phyloP scores from a whole-genome alignment of 2,113 vertebrate genomes.

The Pungitius pungitius region DNA sequence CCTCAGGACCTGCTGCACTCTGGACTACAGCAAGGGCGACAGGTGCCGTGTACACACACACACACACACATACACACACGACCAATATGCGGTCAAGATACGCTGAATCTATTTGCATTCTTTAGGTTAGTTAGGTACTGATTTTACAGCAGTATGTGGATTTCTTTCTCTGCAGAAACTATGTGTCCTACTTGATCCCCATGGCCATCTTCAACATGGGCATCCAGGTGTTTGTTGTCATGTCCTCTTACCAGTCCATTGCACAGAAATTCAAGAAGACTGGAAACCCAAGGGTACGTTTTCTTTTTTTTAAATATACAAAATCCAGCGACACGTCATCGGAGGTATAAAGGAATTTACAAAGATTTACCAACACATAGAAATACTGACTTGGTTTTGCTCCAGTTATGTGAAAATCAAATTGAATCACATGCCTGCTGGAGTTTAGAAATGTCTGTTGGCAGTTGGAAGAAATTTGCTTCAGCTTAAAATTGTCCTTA shows the following conservation, averaged over 20 bases:
- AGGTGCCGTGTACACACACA: slow-evolving; percentile 76
- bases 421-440: background rate
- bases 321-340: background rate
- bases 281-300: slow-evolving; percentile 81
- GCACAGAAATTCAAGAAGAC: slow-evolving; percentile 90
- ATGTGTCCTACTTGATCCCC: slow-evolving; percentile 88
- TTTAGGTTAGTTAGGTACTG: background rate
- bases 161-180: slow-evolving; percentile 83
- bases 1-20: slow-evolving; percentile 93
- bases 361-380: background rate
- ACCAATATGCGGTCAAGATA: background rate
- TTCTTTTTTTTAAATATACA: background rate
- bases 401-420: background rate
- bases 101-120: background rate
- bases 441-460: background rate
- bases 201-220: slow-evolving; percentile 91
- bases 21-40: slow-evolving; percentile 93
- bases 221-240: slow-evolving; percentile 88
- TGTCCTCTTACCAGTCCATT: slow-evolving; percentile 89
- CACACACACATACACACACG: background rate
- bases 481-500: background rate
- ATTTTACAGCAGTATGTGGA: background rate
- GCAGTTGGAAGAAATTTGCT: background rate
- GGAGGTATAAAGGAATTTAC: background rate
- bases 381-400: background rate